Evolutionary conservation across 1,140 invertebrate genomes (phyloP), one percentile per base, ranked within the genome.

Genomic region (Drosophila nigrodunni): DNA sequence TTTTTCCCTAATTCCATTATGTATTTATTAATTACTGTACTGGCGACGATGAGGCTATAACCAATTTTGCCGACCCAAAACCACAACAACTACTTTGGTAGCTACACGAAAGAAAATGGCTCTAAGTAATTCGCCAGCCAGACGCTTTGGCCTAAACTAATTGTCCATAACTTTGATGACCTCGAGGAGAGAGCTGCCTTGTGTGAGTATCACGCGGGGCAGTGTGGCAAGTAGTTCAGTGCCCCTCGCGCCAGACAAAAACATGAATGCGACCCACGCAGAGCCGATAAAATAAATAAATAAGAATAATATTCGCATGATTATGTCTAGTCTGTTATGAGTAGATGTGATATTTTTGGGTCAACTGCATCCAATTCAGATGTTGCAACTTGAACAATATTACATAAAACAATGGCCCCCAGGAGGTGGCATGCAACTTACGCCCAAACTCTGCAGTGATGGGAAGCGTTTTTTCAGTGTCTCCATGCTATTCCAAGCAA

Each of bases 381-480:
- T 37, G 60, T 3, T n/a, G 13, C 6, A 9, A 6, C 25, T 52
- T 0, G n/a, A 57, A 35, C 18, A 49, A 18, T 66, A 47, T 87
- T 87, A 87, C 60, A 87, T 87, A 88, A 88, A 82, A 61, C 30
- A 7, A 50, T 30, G 6, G 50, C 25, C 74, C 25, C 25, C 25
- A 30, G 6, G 65, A 68, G 49, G 70, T 64, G 54, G 35, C 49
- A 46, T 11, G 35, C 54, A 41, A 92, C 92, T 92, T 92, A 93
- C 92, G 73, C 92, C 92, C 62, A 93, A 82, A 86, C 92, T 92
- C 75, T 92, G 83, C 64, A 93, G 78, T 74, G 92, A 93, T 52
- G 92, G 92, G 73, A 92, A 93, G 49, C 91, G 89, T 85, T 92
- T 93, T 60, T 93, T 93, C 13, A 93, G 70, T 43, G 90, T 91